Conservation (phyloP, 2,888 invertebrate species). For the Eupithecia pulchellata region DNA sequence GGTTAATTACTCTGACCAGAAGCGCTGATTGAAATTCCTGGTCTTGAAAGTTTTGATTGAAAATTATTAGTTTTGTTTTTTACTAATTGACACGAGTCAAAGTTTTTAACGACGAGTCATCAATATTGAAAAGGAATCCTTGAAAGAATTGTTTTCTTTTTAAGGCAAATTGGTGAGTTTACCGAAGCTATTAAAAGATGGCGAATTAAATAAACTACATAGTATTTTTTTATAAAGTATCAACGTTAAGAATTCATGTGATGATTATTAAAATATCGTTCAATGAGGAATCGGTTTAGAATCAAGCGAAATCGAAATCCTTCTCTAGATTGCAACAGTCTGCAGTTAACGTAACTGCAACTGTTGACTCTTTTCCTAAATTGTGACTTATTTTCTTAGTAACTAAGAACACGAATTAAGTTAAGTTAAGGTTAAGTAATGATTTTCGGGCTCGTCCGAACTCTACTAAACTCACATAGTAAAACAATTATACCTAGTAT, state of each 20-base stretch:
- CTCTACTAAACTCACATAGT: too few species aligned
- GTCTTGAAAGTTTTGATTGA: slow-evolving; percentile 48
- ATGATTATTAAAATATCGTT: too few species aligned
- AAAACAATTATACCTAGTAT: too few species aligned
- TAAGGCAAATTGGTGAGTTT: neutral
- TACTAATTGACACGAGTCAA: slow-evolving; percentile 36
- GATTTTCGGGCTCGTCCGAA: too few species aligned
- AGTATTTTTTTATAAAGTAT: neutral
- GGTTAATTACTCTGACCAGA: slow-evolving; percentile 46
- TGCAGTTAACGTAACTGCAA: too few species aligned
- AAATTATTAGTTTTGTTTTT: slow-evolving; percentile 43
- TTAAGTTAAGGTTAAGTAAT: too few species aligned
- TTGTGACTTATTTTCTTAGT: too few species aligned
- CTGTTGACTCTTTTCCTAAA: too few species aligned
- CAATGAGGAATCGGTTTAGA: neutral
- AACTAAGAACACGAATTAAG: too few species aligned
- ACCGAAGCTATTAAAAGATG: neutral
- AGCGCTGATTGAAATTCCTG: slow-evolving; percentile 60
- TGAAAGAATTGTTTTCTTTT: neutral
- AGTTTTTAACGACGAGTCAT: slow-evolving; percentile 19
- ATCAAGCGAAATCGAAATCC: too few species aligned
- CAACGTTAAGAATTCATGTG: neutral
- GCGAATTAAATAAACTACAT: neutral
- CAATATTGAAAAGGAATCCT: neutral
- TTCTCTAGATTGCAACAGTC: too few species aligned